Evolutionary conservation across 2,888 invertebrate species (phyloP), one percentile per base, ranked within the genome.

Genomic region (Macaria liturata): DNA sequence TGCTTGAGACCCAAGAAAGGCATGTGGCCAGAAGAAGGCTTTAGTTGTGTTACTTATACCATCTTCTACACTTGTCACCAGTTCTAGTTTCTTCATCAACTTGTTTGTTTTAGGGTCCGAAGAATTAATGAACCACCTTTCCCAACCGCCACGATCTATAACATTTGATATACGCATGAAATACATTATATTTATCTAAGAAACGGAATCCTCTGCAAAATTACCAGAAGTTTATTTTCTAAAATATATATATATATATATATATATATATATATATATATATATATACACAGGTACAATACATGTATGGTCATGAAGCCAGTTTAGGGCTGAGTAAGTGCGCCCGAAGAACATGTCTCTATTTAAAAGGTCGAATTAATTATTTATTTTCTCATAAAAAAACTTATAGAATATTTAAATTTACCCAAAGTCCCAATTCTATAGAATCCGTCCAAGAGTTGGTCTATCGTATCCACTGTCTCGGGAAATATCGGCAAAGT

Each of bases 21-120:
- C 95, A 71, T 96, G 96, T 0, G 95, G 94, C 94, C 95, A 95
- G 72, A 96, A 95, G 74, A 95, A 95, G 3, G 95, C 95, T 67
- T 93, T 93, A 0, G 96, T 95, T 0, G 95, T 95, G 76, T 96
- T 96, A 50, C 92, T 93, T 4, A 97, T 93, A 0, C 96, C 97
- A 8, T 94, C 92, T 67, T 93, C 92, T 2, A 96, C 84, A 49
- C 92, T 91, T 0, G 94, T 91, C 3, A 97, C 94, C 9, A 94
- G 91, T 75, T 96, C 95, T 60, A 96, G 81, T 75, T 94, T 94
- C 67, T 92, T 93, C 48, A 95, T 88, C 6, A 97, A 83, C 70
- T 93, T 94, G 34, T 90, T 87, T 0, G 95, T 94, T 1, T 92
- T 73, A 0, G 88, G 84, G 74, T 96, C 96, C 0, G 94, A 93